Base-by-base conservation (phyloP, 2,113 vertebrate species). In the Halichoerus grypus region DNA sequence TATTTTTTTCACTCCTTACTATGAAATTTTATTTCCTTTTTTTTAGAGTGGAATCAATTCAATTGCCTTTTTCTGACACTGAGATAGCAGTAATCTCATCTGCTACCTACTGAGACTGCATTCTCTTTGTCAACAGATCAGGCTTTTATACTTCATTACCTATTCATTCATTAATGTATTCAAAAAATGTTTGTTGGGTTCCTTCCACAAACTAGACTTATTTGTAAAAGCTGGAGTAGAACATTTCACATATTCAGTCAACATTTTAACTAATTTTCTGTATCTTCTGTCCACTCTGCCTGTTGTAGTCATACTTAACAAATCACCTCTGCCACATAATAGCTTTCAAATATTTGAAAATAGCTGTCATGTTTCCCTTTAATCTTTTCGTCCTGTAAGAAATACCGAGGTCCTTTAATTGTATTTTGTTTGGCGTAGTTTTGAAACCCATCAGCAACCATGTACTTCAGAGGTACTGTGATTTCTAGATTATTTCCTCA, bases 281-380 rank as follows among this genome's bases (percentile, higher is more conserved):
- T 67, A 42, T 88, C 19, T 57, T 88, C 36, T 65, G 31, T 93
- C 36, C 57, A 63, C 11, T 93, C 55, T 88, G 12, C 21, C 65
- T 81, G 71, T 69, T 53, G 42, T 69, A 91, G 42, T 11, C 83
- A 33, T 33, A 36, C 76, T 82, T 93, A 91, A 85, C 22, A 89
- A 94, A 84, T 59, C 18, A 46, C 28, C 24, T 91, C 39, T 57
- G 49, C 5, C 55, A 57, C 77, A 92, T 19, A 80, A 51, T 46
- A 83, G 14, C 10, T 71, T 88, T 85, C 46, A 86, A 65, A 85
- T 90, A 61, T 94, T 87, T 84, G 61, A 93, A 91, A 91, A 24
- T 14, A 80, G 28, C 69, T 95, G 14, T 55, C 49, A 39, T 83
- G 18, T 28, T 53, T 71, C 28, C 6, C 4, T 96, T 77, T 83